Percentiles rank a stretch among this genome's conserved stretches.
Evolutionary conservation across 92 coral and sea anemone genomes (phyloP).

Genomic region (Montipora capitata): DNA sequence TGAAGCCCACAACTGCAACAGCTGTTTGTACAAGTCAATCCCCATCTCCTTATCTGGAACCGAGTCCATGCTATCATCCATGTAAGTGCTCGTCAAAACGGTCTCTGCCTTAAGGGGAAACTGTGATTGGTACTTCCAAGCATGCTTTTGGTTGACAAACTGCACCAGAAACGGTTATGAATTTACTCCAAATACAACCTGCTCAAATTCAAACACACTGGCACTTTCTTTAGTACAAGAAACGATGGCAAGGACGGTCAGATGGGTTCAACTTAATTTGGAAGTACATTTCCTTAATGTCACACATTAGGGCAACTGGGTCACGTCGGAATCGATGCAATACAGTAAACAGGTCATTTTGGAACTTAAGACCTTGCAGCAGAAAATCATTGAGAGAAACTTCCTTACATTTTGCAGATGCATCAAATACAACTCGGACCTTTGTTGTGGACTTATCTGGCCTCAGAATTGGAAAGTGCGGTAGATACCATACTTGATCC

Average conservation of each 20-base stretch:
- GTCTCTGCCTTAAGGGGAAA: constrained; percentile 73
- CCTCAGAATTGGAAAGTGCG: constrained; percentile 74
- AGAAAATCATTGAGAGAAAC: constrained; percentile 52
- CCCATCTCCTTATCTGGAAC: constrained; percentile 51
- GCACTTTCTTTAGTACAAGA: constrained; percentile 57
- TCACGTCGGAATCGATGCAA: constrained; percentile 39
- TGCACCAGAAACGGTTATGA: constrained; percentile 69
- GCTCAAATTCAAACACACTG: constrained; percentile 57
- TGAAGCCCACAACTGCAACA: constrained; percentile 50
- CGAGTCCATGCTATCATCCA: constrained; percentile 87
- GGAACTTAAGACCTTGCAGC: constrained; percentile 65
- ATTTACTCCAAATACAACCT: constrained; percentile 70
- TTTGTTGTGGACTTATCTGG: constrained; percentile 80
- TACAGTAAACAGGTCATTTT: constrained; percentile 57
- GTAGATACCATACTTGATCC: constrained; percentile 51
- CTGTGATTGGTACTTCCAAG: constrained; percentile 35
- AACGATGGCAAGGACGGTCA: constrained; percentile 40
- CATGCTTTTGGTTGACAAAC: constrained; percentile 72
- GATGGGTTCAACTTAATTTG: constrained; percentile 57
- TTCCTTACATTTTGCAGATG: constrained; percentile 41
- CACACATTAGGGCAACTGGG: constrained; percentile 57
- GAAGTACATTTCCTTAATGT: constrained; percentile 67
- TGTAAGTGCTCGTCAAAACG: constrained; percentile 61
- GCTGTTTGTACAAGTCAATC: constrained; percentile 58
- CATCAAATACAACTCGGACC: constrained; percentile 74